These are phyloP conservation scores for Sprattus sprattus DNA, from an alignment of 2,113 vertebrate species.

Conservation along the genomic window DNA sequence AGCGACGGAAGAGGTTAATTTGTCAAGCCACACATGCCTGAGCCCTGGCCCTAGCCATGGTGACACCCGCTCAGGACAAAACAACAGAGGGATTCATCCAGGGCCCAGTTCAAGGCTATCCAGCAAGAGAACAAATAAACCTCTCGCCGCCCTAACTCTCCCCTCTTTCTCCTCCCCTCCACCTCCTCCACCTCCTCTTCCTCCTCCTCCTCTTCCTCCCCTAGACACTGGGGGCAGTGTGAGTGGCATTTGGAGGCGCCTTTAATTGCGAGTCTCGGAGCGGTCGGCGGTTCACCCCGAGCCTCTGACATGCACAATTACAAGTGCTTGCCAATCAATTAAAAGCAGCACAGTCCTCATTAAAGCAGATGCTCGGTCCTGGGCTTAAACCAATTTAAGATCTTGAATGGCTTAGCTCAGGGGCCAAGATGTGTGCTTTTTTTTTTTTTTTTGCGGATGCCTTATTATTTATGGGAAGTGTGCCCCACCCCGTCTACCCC, in stretches of 20 bases:
- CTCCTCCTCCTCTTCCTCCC: neutral
- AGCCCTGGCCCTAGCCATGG: constrained; percentile 33
- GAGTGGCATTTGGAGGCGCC: constrained; percentile 28
- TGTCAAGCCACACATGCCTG: constrained; percentile 43
- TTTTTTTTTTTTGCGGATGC: constrained; percentile 1
- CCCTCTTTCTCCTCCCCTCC: neutral
- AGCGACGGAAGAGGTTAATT: constrained; percentile 47
- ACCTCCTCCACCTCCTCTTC: neutral
- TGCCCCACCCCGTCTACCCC: neutral
- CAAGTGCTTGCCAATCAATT: constrained; percentile 45
- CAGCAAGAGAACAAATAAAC: neutral
- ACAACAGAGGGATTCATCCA: constrained; percentile 42
- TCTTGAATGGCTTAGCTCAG: constrained; percentile 41
- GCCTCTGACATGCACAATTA: constrained; percentile 53
- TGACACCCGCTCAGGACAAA: constrained; percentile 31
- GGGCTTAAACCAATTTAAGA: constrained; percentile 47
- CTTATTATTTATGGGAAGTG: constrained; percentile 41
- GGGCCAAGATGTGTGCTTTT: constrained; percentile 26
- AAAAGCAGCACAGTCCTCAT: constrained; percentile 52
- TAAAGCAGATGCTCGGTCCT: constrained; percentile 34
- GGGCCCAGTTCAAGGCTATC: constrained; percentile 5
- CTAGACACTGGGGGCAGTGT: constrained; percentile 11
- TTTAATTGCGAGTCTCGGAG: constrained; percentile 41
- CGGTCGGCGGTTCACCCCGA: constrained; percentile 36
- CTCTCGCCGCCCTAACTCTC: neutral